Percentiles rank a stretch among this genome's conserved stretches.
These are phyloP conservation scores for Eupeodes corollae DNA, from an alignment of 1,140 invertebrate species.

Conservation along the genomic window DNA sequence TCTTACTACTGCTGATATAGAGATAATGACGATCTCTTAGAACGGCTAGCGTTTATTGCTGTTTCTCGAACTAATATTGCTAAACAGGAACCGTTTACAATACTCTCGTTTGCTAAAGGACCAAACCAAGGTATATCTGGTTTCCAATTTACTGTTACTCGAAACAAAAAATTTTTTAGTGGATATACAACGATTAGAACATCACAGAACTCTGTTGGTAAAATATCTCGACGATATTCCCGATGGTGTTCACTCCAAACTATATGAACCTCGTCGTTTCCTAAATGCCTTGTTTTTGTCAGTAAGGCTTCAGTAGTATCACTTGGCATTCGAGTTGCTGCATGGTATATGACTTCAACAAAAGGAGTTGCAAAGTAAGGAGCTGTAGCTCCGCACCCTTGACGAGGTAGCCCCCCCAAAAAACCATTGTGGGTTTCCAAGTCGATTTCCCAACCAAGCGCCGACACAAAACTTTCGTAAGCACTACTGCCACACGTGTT, in stretches of 20 bases:
- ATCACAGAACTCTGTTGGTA: slow-evolving; percentile 99
- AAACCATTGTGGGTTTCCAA: slow-evolving; percentile 93
- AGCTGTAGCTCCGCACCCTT: slow-evolving; percentile 83
- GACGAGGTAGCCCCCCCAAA: slow-evolving; percentile 84
- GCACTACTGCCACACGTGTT: slow-evolving; percentile 76
- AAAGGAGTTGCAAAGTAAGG: slow-evolving; percentile 95
- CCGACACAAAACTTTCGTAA: slow-evolving; percentile 90
- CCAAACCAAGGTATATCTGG: slow-evolving; percentile 89
- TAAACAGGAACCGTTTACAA: slow-evolving; percentile 71
- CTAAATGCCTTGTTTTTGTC: slow-evolving; percentile 90
- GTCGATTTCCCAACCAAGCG: slow-evolving; percentile 93
- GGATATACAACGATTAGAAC: slow-evolving; percentile 97
- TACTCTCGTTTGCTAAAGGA: slow-evolving; percentile 88
- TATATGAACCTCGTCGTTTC: slow-evolving; percentile 98
- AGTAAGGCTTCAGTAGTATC: slow-evolving; percentile 74
- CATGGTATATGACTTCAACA: slow-evolving; percentile 85
- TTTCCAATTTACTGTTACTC: slow-evolving; percentile 75
- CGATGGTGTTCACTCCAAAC: slow-evolving; percentile 97
- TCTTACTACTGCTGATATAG: slow-evolving; percentile 86
- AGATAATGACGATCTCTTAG: slow-evolving; percentile 75
- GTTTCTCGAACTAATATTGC: slow-evolving; percentile 84
- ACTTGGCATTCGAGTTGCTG: slow-evolving; percentile 94
- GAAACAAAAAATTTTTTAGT: slow-evolving; percentile 64
- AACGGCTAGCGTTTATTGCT: slow-evolving; percentile 82
- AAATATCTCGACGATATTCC: slow-evolving; percentile 91